A percentile compares a stretch with the other conserved stretches of the same genome.
These are phyloP conservation scores for Drosophila dunni DNA, from an alignment of 1,140 invertebrate species.

Conservation along the genomic window DNA sequence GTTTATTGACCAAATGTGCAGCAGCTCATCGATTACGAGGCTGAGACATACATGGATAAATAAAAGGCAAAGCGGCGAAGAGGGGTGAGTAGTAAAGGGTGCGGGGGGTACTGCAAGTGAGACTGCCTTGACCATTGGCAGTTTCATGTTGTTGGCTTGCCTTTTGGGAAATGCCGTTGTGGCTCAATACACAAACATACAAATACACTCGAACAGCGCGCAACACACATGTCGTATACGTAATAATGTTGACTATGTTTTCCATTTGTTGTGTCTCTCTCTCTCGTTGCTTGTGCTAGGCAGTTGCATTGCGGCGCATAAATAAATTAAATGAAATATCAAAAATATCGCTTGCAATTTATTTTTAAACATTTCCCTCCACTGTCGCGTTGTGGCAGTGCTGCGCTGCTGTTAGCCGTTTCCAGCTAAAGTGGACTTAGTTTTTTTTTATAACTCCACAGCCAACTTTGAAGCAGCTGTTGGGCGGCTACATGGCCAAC, in stretches of 20 bases:
- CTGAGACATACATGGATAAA: conserved; percentile 23
- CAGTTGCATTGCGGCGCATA: conserved; percentile 53
- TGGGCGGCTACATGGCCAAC: conserved; percentile 19
- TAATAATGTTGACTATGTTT: conserved; percentile 59
- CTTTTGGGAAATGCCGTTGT: conserved; percentile 66
- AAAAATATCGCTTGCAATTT: conserved; percentile 65
- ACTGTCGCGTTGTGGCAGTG: conserved; percentile 18
- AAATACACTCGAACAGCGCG: too few relatives aligned
- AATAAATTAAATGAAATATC: conserved; percentile 63
- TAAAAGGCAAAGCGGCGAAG: neutral
- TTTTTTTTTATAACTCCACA: too few relatives aligned
- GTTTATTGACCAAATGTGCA: conserved; percentile 82
- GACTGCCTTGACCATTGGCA: conserved; percentile 69
- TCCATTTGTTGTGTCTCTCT: conserved; percentile 47
- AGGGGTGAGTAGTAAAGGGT: neutral
- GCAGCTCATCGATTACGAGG: conserved; percentile 78
- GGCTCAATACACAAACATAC: conserved; percentile 18
- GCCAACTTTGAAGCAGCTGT: conserved; percentile 2
- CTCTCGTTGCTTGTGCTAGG: conserved; percentile 22
- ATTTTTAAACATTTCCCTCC: conserved; percentile 70
- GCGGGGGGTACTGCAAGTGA: conserved; percentile 8
- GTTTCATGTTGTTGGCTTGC: conserved; percentile 34
- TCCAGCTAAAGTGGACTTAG: neutral
- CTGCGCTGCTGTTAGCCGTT: conserved; percentile 20
- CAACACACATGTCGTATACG: conserved; percentile 64